Percentiles rank a stretch among this genome's conserved stretches.
Conservation (phyloP, 2,113 vertebrate genomes). For the Lichenostomus cassidix region DNA sequence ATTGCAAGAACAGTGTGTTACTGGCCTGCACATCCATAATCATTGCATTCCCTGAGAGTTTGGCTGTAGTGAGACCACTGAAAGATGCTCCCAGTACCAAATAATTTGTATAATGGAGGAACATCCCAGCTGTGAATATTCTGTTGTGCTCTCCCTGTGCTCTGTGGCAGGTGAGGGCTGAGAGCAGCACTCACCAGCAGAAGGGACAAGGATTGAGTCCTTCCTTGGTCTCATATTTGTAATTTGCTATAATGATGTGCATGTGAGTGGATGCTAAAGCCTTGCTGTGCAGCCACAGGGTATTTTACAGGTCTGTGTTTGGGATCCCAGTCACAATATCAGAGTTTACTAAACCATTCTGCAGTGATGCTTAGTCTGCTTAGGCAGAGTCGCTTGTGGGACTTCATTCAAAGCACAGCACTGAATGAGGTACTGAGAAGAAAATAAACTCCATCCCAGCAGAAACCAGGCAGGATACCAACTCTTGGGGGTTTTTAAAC, state of each 20-base stretch:
- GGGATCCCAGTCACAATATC: background rate
- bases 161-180: background rate
- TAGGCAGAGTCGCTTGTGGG: background rate
- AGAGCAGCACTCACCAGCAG: background rate
- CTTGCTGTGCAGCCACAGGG: background rate
- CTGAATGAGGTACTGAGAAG: background rate
- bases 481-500: background rate
- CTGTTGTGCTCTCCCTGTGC: background rate
- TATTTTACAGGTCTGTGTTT: background rate
- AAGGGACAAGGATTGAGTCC: background rate
- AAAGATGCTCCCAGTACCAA: background rate
- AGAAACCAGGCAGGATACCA: background rate
- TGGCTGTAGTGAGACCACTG: background rate
- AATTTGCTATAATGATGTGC: background rate
- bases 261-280: background rate
- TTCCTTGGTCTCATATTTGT: background rate
- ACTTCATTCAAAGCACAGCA: background rate
- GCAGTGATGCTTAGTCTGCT: background rate
- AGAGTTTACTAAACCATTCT: background rate
- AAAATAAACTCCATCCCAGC: background rate
- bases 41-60: background rate
- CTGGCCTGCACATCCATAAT: background rate
- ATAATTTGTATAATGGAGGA: constrained; percentile 14
- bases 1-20: background rate
- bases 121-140: background rate